Conservation (phyloP, 2,113 vertebrate genomes). For the Microcebus ravelobensis region DNA sequence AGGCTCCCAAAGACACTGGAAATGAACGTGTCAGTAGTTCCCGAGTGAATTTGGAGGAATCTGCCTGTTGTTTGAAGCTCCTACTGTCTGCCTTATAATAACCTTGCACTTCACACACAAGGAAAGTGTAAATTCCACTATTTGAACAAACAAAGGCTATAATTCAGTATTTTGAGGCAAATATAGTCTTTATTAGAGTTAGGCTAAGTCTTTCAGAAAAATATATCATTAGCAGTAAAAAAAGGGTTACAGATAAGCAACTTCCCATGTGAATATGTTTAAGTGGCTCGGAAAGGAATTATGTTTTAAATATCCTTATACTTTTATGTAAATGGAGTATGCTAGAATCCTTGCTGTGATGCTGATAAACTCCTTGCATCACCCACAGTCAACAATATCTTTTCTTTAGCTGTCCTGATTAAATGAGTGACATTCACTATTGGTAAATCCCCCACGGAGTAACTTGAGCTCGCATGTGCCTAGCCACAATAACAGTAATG, state of each 20-base stretch:
- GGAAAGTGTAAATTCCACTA: background rate
- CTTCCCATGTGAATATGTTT: conserved; percentile 59
- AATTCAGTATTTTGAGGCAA: background rate
- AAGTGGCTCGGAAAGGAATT: conserved; percentile 56
- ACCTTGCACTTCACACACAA: background rate
- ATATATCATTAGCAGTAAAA: conserved; percentile 34
- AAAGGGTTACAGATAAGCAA: background rate
- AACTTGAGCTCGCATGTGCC: conserved; percentile 58
- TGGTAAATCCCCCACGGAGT: conserved; percentile 75
- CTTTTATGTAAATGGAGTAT: conserved; percentile 66
- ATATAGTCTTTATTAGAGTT: background rate
- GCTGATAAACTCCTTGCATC: conserved; percentile 68
- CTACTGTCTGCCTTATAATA: background rate
- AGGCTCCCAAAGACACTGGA: background rate
- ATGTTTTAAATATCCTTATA: conserved; percentile 55
- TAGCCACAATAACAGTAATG: conserved; percentile 72
- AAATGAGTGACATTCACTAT: conserved; percentile 75
- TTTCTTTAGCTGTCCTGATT: conserved; percentile 76
- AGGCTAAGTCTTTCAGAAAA: conserved; percentile 7
- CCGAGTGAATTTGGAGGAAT: background rate
- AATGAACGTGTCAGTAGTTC: background rate
- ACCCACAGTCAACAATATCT: conserved; percentile 74
- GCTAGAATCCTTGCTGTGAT: conserved; percentile 59
- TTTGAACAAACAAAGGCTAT: background rate
- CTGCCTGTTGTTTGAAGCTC: background rate